A percentile compares a stretch with the other conserved stretches of the same genome.
These are phyloP conservation scores for Hipposideros armiger DNA, from an alignment of 2,113 vertebrate genomes.

Conservation along the genomic window DNA sequence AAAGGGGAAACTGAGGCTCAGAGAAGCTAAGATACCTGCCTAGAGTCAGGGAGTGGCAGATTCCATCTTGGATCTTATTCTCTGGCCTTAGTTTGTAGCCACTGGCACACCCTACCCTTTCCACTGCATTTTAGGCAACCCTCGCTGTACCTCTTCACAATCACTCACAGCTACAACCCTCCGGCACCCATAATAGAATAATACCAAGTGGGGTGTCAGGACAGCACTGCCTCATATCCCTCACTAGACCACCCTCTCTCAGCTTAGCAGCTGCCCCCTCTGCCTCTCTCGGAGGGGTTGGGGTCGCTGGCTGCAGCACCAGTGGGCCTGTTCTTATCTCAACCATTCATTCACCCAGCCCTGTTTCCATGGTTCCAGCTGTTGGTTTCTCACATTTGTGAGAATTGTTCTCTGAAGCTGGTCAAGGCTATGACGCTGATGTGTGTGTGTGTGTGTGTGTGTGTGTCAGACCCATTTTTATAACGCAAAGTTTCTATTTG, in stretches of 20 bases:
- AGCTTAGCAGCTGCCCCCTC: not conserved
- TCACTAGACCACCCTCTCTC: rapidly evolving
- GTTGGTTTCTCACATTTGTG: not conserved
- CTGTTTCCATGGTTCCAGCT: not conserved
- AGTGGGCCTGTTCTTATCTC: not conserved
- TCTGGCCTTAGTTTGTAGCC: not conserved
- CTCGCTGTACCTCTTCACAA: no score
- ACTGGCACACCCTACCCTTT: rapidly evolving
- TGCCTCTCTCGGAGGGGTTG: not conserved
- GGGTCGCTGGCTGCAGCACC: not conserved
- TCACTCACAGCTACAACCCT: no score
- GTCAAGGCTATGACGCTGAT: not conserved
- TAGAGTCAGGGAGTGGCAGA: not conserved
- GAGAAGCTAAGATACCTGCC: not conserved
- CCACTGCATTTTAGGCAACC: no score
- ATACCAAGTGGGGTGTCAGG: not conserved
- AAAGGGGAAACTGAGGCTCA: not conserved
- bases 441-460: not conserved
- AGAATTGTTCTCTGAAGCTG: not conserved
- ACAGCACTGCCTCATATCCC: rapidly evolving
- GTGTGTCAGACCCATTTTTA: not conserved
- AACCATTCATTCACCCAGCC: rapidly evolving
- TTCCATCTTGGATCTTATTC: not conserved
- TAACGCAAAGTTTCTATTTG: conserved; percentile 17
- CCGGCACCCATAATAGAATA: not conserved